Percentiles rank a stretch among this genome's conserved stretches.
Conservation (phyloP, 2,888 invertebrate species). For the Pardosa pseudoannulata region DNA sequence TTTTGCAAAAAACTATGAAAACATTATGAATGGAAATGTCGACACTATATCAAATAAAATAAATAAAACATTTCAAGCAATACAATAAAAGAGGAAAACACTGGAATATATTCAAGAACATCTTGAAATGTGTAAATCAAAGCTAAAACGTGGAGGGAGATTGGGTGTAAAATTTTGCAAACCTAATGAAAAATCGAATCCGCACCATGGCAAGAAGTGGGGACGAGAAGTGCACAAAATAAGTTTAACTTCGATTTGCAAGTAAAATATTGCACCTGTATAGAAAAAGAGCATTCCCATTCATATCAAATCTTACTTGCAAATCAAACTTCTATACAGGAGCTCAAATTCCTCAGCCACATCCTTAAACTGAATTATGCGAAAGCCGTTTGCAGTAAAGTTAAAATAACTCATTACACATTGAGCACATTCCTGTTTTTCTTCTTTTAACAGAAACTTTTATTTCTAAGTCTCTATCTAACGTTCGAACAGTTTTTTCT, state of each 20-base stretch:
- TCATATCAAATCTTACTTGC: constrained; percentile 16
- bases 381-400: neutral
- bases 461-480: no score
- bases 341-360: neutral
- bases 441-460: no score
- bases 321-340: neutral
- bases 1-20: neutral
- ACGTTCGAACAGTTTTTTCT: no score
- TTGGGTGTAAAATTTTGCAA: neutral
- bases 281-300: neutral
- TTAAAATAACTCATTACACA: neutral
- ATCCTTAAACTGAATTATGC: neutral
- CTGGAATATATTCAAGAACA: neutral
- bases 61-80: neutral
- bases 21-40: neutral
- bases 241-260: constrained; percentile 1
- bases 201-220: neutral
- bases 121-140: neutral
- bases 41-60: neutral
- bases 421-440: neutral
- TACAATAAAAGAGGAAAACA: neutral
- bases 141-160: neutral
- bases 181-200: neutral
- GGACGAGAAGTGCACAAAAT: neutral
- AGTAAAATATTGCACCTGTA: neutral